A percentile compares a stretch with the other conserved stretches of the same genome.
Conservation (phyloP, 2,113 vertebrate genomes). For the Nothoprocta pentlandii region DNA sequence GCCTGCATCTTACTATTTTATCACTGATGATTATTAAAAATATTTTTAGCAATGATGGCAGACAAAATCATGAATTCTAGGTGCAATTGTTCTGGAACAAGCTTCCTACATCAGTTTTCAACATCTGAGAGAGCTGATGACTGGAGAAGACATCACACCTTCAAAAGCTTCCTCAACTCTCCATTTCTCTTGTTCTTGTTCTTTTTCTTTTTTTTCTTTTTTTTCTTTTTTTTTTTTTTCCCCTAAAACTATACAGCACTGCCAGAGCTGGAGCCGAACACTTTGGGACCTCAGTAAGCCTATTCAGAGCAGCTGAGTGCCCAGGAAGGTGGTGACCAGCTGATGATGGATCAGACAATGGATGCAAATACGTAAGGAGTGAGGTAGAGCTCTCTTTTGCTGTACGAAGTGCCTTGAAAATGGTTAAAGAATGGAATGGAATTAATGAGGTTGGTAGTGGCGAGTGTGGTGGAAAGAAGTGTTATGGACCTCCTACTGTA, state of each 20-base stretch:
- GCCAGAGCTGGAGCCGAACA: not conserved
- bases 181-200: not conserved
- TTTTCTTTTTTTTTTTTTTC: not conserved
- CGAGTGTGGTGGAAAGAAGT: not conserved
- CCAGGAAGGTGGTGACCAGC: not conserved
- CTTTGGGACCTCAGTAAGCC: not conserved
- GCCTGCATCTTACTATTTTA: not conserved
- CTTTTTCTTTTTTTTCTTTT: too few species aligned
- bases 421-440: not conserved
- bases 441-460: not conserved
- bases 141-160: not conserved
- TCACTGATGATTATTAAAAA: not conserved
- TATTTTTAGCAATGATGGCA: not conserved
- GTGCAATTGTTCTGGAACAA: not conserved
- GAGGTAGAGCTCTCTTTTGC: not conserved
- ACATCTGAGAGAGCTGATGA: not conserved
- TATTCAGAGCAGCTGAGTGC: not conserved
- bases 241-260: not conserved
- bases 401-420: not conserved
- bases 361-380: not conserved
- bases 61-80: not conserved
- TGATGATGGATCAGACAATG: not conserved
- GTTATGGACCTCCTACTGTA: accelerated
- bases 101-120: not conserved
- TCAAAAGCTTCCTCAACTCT: not conserved